These are phyloP conservation scores for Pteropus alecto DNA, from an alignment of 2,113 vertebrate species.

Conservation along the genomic window DNA sequence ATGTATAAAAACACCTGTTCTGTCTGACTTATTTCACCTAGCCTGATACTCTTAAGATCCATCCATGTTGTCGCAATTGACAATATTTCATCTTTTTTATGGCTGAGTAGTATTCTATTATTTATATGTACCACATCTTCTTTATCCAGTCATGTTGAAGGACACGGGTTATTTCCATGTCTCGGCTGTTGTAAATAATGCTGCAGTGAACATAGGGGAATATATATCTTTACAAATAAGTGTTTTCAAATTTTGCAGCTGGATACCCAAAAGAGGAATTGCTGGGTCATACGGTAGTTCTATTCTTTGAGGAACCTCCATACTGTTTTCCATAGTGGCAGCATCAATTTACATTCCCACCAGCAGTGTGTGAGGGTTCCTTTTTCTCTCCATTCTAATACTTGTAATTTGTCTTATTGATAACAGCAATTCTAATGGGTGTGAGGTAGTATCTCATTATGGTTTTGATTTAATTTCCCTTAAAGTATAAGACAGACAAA, in stretches of 20 bases:
- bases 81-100: background rate
- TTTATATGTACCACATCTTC: background rate
- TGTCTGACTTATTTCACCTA: background rate
- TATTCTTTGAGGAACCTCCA: background rate
- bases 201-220: background rate
- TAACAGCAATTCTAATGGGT: background rate
- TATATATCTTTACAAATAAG: background rate
- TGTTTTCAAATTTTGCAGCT: background rate
- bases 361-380: background rate
- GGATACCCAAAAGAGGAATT: background rate
- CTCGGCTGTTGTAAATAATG: background rate
- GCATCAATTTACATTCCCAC: background rate
- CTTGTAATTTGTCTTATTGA: too few species aligned
- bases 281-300: background rate
- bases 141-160: background rate
- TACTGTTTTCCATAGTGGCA: background rate
- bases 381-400: background rate
- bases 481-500: background rate
- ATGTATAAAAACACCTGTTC: background rate
- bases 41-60: background rate
- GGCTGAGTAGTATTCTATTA: background rate
- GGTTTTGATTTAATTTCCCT: background rate
- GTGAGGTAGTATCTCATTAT: background rate
- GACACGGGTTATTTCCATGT: background rate
- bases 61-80: background rate